A percentile compares a stretch with the other conserved stretches of the same genome.
These are phyloP conservation scores for Heloderma charlesbogerti DNA, from an alignment of 2,113 vertebrate genomes.

Conservation along the genomic window DNA sequence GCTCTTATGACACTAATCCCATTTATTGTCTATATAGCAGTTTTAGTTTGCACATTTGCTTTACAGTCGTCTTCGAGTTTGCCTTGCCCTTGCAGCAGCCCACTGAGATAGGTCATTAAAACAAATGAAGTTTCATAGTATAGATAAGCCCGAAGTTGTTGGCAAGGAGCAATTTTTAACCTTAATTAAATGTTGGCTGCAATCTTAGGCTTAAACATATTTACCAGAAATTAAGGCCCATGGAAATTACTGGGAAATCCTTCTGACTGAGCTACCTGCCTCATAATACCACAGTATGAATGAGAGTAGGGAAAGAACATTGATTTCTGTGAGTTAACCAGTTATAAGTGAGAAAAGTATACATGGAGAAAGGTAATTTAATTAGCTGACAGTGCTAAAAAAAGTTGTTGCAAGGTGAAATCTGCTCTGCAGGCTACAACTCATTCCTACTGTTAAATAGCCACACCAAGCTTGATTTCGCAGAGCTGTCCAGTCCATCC, in stretches of 20 bases:
- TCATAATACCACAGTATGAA: neutral
- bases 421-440: neutral
- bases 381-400: neutral
- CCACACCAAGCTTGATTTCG: conserved; percentile 80
- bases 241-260: neutral
- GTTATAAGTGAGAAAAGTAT: neutral
- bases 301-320: neutral
- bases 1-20: neutral
- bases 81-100: neutral
- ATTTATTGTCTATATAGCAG: neutral
- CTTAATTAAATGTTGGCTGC: neutral
- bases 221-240: neutral
- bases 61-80: neutral
- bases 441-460: neutral
- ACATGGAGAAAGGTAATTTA: neutral
- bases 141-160: neutral
- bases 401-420: conserved; percentile 8
- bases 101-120: neutral
- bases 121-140: neutral
- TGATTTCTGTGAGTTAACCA: neutral
- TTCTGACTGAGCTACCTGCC: neutral
- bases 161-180: neutral
- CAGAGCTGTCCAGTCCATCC: conserved; percentile 90
- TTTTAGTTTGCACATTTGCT: neutral
- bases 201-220: neutral